Percentiles rank a stretch among this genome's conserved stretches.
Conservation (phyloP, 1,140 invertebrate species). For the Anastrepha ludens region DNA sequence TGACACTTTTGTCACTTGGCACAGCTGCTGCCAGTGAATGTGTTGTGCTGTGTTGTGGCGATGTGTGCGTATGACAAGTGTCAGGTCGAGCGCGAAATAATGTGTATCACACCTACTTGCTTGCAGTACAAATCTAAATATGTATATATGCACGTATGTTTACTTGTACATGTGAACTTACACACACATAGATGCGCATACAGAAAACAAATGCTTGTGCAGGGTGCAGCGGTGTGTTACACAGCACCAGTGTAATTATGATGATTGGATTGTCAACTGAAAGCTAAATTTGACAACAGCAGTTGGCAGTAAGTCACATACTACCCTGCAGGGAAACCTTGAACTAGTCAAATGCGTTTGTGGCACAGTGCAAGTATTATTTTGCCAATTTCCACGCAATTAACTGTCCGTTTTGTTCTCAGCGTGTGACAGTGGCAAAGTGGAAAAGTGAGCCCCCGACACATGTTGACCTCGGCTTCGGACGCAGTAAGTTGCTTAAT, state of each 20-base stretch:
- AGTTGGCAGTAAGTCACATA: background rate
- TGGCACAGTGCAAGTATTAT: too few species aligned
- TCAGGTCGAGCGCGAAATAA: constrained; percentile 7
- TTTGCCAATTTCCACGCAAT: too few species aligned
- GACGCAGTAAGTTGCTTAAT: too few species aligned
- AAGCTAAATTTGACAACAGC: constrained; percentile 5
- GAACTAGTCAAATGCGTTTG: too few species aligned
- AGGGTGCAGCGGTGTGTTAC: background rate
- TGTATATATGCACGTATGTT: background rate
- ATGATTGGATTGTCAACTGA: background rate
- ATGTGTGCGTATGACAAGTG: constrained; percentile 23
- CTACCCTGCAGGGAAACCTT: too few species aligned
- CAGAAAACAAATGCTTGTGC: background rate
- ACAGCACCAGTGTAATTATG: background rate
- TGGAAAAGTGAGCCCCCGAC: too few species aligned
- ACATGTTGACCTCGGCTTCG: too few species aligned
- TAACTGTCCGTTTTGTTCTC: too few species aligned
- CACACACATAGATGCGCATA: too few species aligned
- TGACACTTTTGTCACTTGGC: constrained; percentile 33
- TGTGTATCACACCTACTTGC: background rate
- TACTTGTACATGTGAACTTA: too few species aligned
- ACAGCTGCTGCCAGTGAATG: constrained; percentile 21
- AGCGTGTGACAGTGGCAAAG: too few species aligned
- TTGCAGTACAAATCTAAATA: background rate
- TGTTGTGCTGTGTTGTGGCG: background rate